Base-by-base conservation (phyloP, 2,797 vertebrate genomes). In the Rhincodon typus region DNA sequence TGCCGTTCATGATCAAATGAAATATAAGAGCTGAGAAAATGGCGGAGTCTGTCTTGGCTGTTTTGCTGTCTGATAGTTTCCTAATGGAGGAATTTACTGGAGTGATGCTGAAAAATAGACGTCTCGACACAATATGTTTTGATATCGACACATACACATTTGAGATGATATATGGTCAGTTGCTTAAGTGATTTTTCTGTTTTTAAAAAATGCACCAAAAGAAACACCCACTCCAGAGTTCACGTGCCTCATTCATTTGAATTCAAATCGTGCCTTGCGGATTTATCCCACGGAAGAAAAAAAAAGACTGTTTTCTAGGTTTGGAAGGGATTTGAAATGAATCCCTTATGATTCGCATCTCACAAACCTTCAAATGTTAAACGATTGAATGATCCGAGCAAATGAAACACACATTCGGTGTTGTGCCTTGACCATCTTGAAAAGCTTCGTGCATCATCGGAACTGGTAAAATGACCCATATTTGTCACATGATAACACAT, bases 11-110 rank as follows among this genome's bases (percentile, higher is more conserved):
- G 90, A 93, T 30, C 62, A 93, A 84, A 84, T 84, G 82, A 84
- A 84, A 84, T 5, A 84, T 42, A 84, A 42, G 62, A 25, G 90
- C 62, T 93, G n/a, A 69, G 90, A 93, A 93, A 93, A 91, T 91
- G 88, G 88, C 88, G 88, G 57, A 38, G 7, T 91, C 19, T 93
- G 17, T 25, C 62, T 93, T 42, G 90, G 62, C 62, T 69, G 90
- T 25, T 69, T 69, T 93, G n/a, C 66, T 21, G 90, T 69, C 66
- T 69, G 38, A 46, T 46, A 4, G 15, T 25, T 93, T 13, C 10
- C 62, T 93, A 69, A 69, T 93, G 90, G 90, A 69, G 90, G 21
- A 62, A 17, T n/a, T 17, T 21, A 42, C 66, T 69, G 62, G 66
- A 66, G 8, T 13, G 66, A 2, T 38, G 34, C 19, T n/a, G 62